Evolutionary conservation across 2,797 vertebrate species (phyloP).

Genomic region (Lepus townsendii): DNA sequence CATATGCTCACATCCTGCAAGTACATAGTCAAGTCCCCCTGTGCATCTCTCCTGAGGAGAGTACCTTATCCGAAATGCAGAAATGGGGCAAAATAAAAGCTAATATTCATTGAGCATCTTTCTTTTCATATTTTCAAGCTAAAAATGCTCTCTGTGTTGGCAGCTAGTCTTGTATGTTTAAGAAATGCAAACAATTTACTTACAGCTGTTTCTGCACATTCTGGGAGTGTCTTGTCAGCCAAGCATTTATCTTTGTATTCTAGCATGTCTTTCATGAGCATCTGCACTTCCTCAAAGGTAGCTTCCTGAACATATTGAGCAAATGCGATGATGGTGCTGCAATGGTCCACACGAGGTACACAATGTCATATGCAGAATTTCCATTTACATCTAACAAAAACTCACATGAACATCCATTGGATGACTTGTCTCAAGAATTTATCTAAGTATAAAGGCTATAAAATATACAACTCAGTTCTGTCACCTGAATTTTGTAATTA

Average conservation of each 20-base stretch:
- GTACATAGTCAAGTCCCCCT: neutral
- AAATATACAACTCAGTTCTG: neutral
- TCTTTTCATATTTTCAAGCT: neutral
- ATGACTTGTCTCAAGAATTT: neutral
- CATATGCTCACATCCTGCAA: neutral
- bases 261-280: neutral
- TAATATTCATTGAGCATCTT: neutral
- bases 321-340: constrained; percentile 56
- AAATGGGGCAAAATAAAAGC: constrained; percentile 19
- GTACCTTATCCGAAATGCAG: neutral
- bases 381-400: neutral
- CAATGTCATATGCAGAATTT: neutral
- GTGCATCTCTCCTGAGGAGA: neutral
- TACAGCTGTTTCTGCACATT: constrained; percentile 57
- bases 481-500: constrained; percentile 28
- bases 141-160: neutral
- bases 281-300: constrained; percentile 68
- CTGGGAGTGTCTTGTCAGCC: neutral
- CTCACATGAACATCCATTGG: neutral
- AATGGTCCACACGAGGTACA: neutral
- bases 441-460: neutral
- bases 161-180: neutral
- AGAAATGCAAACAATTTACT: constrained; percentile 45
- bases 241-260: constrained; percentile 55
- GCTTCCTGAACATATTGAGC: constrained; percentile 75